Conservation (phyloP, 2,797 vertebrate genomes). For the Yasuhikotakia modesta region DNA sequence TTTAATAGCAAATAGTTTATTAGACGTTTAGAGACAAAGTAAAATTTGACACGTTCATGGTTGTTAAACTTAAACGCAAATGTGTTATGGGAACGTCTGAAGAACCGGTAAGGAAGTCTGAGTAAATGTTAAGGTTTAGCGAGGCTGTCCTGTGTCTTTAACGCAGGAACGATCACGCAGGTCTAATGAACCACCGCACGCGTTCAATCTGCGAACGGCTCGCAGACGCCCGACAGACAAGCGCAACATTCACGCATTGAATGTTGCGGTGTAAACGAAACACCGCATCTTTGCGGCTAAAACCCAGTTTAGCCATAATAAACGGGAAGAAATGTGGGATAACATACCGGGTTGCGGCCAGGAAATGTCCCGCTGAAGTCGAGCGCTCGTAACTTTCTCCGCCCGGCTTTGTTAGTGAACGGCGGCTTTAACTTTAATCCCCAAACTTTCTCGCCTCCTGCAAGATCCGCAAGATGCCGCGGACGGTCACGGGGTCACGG, state of each 20-base stretch:
- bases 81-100: too few relatives aligned
- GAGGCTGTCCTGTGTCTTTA: slow-evolving; percentile 14
- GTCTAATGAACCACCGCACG: slow-evolving; percentile 5
- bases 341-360: slow-evolving; percentile 6
- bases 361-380: slow-evolving; percentile 13
- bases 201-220: neutral
- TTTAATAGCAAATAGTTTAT: neutral
- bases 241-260: neutral
- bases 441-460: slow-evolving; percentile 26
- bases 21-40: too few relatives aligned
- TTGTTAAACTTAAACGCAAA: too few relatives aligned
- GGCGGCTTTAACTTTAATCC: slow-evolving; percentile 14
- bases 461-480: neutral
- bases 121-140: too few relatives aligned
- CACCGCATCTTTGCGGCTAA: neutral
- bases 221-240: neutral
- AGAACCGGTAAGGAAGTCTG: too few relatives aligned
- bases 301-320: neutral
- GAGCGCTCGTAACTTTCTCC: slow-evolving; percentile 29
- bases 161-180: neutral
- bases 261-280: neutral
- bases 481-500: neutral
- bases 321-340: neutral
- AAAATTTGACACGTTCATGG: too few relatives aligned
- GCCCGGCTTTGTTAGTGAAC: slow-evolving; percentile 29